A percentile compares a stretch with the other conserved stretches of the same genome.
These are phyloP conservation scores for Acanthochromis polyacanthus DNA, from an alignment of 2,113 vertebrate genomes.

Conservation along the genomic window DNA sequence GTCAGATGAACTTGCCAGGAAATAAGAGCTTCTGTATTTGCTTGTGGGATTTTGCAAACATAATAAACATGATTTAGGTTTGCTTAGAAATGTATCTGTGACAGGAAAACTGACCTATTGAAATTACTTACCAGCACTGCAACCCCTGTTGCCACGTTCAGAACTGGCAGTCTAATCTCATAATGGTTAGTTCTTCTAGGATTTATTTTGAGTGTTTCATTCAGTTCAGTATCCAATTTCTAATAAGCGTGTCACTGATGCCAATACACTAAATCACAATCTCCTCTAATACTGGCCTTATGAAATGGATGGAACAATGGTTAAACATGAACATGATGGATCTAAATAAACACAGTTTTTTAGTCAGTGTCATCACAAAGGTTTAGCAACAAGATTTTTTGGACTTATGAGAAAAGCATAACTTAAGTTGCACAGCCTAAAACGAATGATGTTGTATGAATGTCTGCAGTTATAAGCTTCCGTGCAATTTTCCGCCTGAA, in stretches of 20 bases:
- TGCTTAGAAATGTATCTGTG: background rate
- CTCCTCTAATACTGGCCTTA: background rate
- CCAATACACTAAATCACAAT: background rate
- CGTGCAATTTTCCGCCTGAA: too few species aligned
- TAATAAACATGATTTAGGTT: background rate
- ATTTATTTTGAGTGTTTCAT: conserved; percentile 15
- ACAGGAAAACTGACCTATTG: background rate
- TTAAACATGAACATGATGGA: background rate
- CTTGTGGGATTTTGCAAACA: conserved; percentile 4
- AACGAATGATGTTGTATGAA: too few species aligned
- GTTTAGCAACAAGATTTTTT: too few species aligned
- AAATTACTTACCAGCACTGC: background rate
- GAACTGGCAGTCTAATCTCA: conserved; percentile 3
- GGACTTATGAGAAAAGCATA: too few species aligned
- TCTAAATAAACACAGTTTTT: background rate
- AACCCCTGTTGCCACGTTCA: conserved; percentile 3
- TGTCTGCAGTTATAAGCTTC: too few species aligned
- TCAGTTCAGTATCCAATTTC: conserved; percentile 3
- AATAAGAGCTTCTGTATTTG: conserved; percentile 38
- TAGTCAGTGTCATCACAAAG: background rate
- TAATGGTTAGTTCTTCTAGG: background rate
- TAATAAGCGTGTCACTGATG: background rate
- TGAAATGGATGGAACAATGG: background rate
- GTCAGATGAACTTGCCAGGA: conserved; percentile 63
- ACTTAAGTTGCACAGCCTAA: too few species aligned